Percentiles rank a stretch among this genome's conserved stretches.
These are phyloP conservation scores for Lophura nycthemera DNA, from an alignment of 2,113 vertebrate genomes.

Conservation along the genomic window DNA sequence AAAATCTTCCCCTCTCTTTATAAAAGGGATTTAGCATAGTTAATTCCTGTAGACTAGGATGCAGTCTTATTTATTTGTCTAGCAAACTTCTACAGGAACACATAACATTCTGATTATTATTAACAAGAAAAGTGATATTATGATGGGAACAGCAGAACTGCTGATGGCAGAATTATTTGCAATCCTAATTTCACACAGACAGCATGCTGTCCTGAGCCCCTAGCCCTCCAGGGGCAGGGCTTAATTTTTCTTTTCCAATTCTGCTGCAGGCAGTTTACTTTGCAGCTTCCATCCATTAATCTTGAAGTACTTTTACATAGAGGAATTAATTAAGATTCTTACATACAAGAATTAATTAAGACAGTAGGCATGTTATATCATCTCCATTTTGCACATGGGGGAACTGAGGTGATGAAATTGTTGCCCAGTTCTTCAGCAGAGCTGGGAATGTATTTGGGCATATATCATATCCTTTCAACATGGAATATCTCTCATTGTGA, in stretches of 20 bases:
- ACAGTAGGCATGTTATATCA: constrained; percentile 60
- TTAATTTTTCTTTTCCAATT: constrained; percentile 47
- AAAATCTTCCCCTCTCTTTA: neutral
- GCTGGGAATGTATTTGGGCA: neutral
- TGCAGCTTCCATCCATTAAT: constrained; percentile 55
- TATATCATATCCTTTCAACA: neutral
- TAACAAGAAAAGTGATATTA: neutral
- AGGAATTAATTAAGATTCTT: constrained; percentile 63
- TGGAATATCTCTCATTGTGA: neutral
- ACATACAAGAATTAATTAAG: constrained; percentile 62
- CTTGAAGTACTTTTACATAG: constrained; percentile 21
- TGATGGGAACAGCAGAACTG: constrained; percentile 1
- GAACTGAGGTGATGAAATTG: constrained; percentile 55
- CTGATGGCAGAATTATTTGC: constrained; percentile 46
- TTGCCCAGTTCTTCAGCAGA: neutral
- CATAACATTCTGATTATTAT: constrained; percentile 10
- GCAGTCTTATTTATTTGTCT: neutral
- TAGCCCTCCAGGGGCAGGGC: constrained; percentile 29
- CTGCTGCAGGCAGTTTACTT: constrained; percentile 50
- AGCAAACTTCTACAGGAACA: constrained; percentile 12
- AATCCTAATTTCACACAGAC: constrained; percentile 29
- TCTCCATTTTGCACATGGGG: constrained; percentile 33
- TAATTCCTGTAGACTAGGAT: neutral
- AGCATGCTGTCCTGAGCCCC: neutral
- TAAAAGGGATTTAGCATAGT: neutral